Percentiles rank a stretch among this genome's conserved stretches.
phyloP scores from a whole-genome alignment of 2,888 invertebrate species.

The Mimachlamys varia region DNA sequence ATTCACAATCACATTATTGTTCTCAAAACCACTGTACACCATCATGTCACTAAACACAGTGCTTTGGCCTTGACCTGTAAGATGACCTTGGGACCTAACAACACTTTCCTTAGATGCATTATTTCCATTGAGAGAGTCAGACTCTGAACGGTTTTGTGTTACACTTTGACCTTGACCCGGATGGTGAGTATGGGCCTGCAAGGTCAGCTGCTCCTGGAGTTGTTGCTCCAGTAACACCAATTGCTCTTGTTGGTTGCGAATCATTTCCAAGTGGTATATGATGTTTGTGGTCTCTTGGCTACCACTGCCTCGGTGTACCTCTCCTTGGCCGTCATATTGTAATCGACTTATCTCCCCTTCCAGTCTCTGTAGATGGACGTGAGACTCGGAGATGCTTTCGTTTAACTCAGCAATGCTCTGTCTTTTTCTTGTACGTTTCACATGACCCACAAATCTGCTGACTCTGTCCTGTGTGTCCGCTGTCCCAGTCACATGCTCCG shows the following conservation, averaged over 20 bases:
- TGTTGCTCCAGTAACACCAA: slow-evolving; percentile 47
- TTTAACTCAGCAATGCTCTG: slow-evolving; percentile 54
- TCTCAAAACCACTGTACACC: slow-evolving; percentile 16
- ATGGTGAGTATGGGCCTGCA: neutral
- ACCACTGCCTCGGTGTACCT: neutral
- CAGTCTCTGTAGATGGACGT: slow-evolving; percentile 45
- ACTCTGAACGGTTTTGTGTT: neutral
- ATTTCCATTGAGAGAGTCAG: slow-evolving; percentile 17
- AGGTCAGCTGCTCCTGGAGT: slow-evolving; percentile 47
- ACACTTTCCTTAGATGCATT: neutral
- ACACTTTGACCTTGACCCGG: neutral
- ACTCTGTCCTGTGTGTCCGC: neutral
- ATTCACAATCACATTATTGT: slow-evolving; percentile 3
- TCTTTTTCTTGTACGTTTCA: slow-evolving; percentile 39
- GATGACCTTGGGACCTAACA: neutral
- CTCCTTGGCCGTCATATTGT: slow-evolving; percentile 36
- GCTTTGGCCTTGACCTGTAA: no score
- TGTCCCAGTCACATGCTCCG: neutral
- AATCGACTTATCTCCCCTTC: slow-evolving; percentile 40
- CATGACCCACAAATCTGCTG: slow-evolving; percentile 2
- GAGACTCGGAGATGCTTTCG: slow-evolving; percentile 52
- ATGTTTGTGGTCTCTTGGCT: slow-evolving; percentile 42
- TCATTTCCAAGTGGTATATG: slow-evolving; percentile 48
- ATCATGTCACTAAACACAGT: neutral
- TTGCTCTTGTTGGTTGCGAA: slow-evolving; percentile 49